Evolutionary conservation across 53 echinoderm and acorn worm species (phyloP), one percentile per base, ranked within the genome.

Genomic region (Temnopleurus reevesii): DNA sequence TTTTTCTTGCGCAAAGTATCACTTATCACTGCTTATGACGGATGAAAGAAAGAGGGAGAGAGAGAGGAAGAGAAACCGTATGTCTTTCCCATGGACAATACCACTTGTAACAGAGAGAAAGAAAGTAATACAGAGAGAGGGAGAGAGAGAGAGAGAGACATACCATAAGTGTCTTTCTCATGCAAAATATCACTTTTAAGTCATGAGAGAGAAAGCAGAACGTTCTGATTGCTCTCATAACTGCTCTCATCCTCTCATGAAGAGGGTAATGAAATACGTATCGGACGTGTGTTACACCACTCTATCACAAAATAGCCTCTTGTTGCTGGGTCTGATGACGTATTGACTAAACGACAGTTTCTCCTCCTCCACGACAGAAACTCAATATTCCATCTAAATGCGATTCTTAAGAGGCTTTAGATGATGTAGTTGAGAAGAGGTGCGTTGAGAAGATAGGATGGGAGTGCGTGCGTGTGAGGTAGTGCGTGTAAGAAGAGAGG

Each of bases 301-400:
- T 80, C 80, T 53, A 28, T 49, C 80, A 80, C 43, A 80, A 51
- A 80, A 80, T 18, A 49, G 26, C 80, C 80, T 49, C 80, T 80
- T 28, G 25, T 46, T 53, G 29, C 49, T 2, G 51, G n/a, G 8
- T 41, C 36, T n/a, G 49, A 80, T 80, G 80, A 80, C 46, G 46
- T 80, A 47, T 80, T 80, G 80, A 80, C 80, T 49, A 80, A 80
- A 80, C 51, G 80, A 80, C 80, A 49, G 26, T 80, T 31, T 46
- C 80, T 49, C 47, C 80, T 80, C 12, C 28, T 46, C 47, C 24
- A 28, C 18, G 80, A 80, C 80, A 46, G 80, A 80, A 80, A 80
- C 80, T 80, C 80, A 80, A 80, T 80, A 80, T 80, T 80, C 80
- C 46, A 49, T 80, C 80, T 49, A 80, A 80, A 80, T 80, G 80